These are phyloP conservation scores for Deroplatys truncata DNA, from an alignment of 2,888 invertebrate genomes.

Conservation along the genomic window DNA sequence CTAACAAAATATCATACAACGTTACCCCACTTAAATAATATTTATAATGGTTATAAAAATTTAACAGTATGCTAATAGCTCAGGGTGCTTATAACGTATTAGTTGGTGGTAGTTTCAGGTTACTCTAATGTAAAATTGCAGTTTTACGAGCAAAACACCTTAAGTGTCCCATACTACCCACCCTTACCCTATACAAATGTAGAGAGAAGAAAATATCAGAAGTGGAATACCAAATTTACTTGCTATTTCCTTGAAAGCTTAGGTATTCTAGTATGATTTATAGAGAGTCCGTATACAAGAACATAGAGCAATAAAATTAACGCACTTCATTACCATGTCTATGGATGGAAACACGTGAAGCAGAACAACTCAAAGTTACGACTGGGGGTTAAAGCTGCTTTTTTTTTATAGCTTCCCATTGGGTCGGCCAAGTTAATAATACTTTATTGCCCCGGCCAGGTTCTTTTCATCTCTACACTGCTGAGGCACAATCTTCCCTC, in stretches of 20 bases:
- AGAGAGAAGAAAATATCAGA: too few relatives aligned
- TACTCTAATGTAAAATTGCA: too few relatives aligned
- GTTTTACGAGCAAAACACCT: too few relatives aligned
- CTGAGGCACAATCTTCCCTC: neutral
- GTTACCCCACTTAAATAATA: too few relatives aligned
- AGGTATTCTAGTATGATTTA: neutral
- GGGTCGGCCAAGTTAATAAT: neutral
- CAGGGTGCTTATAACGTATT: too few relatives aligned
- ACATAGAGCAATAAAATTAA: neutral
- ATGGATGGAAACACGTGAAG: neutral
- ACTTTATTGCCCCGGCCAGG: neutral
- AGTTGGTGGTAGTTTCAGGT: too few relatives aligned
- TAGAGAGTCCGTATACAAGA: neutral
- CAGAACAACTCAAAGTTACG: neutral
- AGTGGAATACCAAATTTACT: neutral
- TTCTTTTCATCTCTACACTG: neutral
- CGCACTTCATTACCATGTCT: neutral
- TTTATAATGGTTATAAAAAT: too few relatives aligned
- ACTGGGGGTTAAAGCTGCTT: neutral
- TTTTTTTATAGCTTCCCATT: neutral
- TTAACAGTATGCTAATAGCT: too few relatives aligned
- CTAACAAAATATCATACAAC: too few relatives aligned
- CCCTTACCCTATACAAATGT: too few relatives aligned
- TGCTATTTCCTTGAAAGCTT: neutral
- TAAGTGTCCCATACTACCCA: too few relatives aligned